Evolutionary conservation across 2,888 invertebrate species (phyloP).

Genomic region (Noctua comes): DNA sequence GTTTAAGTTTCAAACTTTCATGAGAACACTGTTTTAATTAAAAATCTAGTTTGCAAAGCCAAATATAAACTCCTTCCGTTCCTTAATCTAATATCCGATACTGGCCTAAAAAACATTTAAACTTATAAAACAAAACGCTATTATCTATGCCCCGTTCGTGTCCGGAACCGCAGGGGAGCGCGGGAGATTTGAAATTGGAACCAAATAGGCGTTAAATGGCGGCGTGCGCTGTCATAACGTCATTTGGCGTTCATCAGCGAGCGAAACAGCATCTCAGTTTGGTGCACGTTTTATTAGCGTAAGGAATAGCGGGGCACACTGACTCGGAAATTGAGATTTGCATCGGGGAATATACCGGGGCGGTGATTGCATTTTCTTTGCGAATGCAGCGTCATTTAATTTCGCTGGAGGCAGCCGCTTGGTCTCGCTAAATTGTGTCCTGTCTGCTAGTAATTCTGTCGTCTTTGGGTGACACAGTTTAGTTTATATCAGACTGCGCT

Average conservation of each 20-base stretch:
- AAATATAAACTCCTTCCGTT: slow-evolving; percentile 43
- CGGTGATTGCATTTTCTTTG: slow-evolving; percentile 90
- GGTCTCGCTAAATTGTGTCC: slow-evolving; percentile 81
- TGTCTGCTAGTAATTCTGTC: slow-evolving; percentile 74
- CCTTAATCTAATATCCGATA: slow-evolving; percentile 58
- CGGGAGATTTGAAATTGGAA: slow-evolving; percentile 91
- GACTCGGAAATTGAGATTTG: slow-evolving; percentile 89
- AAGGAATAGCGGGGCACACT: slow-evolving; percentile 89
- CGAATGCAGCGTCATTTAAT: slow-evolving; percentile 88
- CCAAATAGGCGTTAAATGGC: slow-evolving; percentile 93
- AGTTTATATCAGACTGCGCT: slow-evolving; percentile 50
- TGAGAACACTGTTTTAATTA: slow-evolving; percentile 76
- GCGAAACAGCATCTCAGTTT: slow-evolving; percentile 89
- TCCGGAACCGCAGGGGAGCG: slow-evolving; percentile 88
- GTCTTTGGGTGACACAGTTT: slow-evolving; percentile 64
- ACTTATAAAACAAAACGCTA: slow-evolving; percentile 84
- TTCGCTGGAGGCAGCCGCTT: slow-evolving; percentile 82
- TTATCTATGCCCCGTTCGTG: slow-evolving; percentile 87
- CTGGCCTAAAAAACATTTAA: slow-evolving; percentile 63
- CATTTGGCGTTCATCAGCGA: slow-evolving; percentile 90
- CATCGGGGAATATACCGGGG: slow-evolving; percentile 85
- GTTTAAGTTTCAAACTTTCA: slow-evolving; percentile 77
- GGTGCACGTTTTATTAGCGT: slow-evolving; percentile 90
- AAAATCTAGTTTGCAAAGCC: slow-evolving; percentile 64
- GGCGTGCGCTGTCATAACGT: slow-evolving; percentile 90